Percentiles rank a stretch among this genome's conserved stretches.
These are phyloP conservation scores for Euproctis similis DNA, from an alignment of 2,888 invertebrate species.

Conservation along the genomic window DNA sequence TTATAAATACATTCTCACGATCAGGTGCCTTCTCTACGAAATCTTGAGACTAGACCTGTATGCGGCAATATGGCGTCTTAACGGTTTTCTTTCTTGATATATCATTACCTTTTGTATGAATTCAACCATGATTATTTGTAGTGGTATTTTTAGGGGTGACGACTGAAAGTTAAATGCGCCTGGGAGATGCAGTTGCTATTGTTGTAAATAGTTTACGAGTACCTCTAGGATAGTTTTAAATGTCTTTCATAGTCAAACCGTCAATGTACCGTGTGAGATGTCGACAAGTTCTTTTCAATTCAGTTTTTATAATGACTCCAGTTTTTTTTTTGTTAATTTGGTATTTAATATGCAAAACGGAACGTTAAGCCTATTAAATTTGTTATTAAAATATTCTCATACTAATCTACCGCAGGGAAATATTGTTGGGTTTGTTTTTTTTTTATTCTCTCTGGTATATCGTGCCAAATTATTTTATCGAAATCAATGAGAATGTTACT, in stretches of 20 bases:
- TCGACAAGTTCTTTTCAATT: conserved; percentile 7
- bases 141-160: conserved; percentile 26
- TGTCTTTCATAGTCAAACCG: conserved; percentile 10
- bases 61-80: conserved; percentile 45
- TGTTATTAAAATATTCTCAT: too few relatives aligned
- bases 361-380: too few relatives aligned
- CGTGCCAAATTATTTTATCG: too few relatives aligned
- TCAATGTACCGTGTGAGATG: conserved; percentile 16
- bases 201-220: conserved; percentile 7
- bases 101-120: conserved; percentile 31
- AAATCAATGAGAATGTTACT: too few relatives aligned
- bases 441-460: too few relatives aligned
- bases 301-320: neutral
- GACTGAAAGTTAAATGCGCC: conserved; percentile 10
- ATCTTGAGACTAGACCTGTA: conserved; percentile 41
- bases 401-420: too few relatives aligned
- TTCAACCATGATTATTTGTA: conserved; percentile 26
- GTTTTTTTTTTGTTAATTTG: too few relatives aligned
- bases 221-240: conserved; percentile 18
- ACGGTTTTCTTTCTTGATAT: conserved; percentile 36
- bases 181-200: conserved; percentile 15
- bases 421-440: too few relatives aligned
- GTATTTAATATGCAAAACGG: too few relatives aligned
- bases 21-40: conserved; percentile 54
- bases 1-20: conserved; percentile 45